Conservation (phyloP, 1,140 invertebrate species). For the Neelides sp. region DNA sequence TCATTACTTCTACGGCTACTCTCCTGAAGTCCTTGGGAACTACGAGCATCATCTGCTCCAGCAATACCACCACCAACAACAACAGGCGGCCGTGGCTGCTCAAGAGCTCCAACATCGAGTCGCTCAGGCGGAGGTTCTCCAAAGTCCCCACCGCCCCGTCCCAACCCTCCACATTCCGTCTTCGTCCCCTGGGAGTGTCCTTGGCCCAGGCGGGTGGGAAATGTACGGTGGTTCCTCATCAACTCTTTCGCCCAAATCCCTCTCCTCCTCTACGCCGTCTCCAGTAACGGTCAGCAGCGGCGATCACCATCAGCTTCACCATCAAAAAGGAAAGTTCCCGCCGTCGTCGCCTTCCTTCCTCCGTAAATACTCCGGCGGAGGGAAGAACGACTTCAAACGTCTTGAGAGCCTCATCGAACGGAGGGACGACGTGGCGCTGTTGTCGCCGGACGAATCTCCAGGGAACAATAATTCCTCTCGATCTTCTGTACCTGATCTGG, state of each 20-base stretch:
- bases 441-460: too few relatives aligned
- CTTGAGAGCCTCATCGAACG: conserved; percentile 28
- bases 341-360: background rate
- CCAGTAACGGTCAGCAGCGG: conserved; percentile 19
- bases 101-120: conserved; percentile 18
- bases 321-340: background rate
- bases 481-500: too few relatives aligned
- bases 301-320: background rate
- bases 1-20: conserved; percentile 15
- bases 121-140: conserved; percentile 20
- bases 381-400: conserved; percentile 26
- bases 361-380: background rate
- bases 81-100: conserved; percentile 3
- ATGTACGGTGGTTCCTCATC: conserved; percentile 8
- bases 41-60: conserved; percentile 25
- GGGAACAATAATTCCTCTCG: too few relatives aligned
- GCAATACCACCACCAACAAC: conserved; percentile 1
- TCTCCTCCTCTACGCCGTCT: conserved; percentile 29
- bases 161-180: too few relatives aligned
- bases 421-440: conserved; percentile 17
- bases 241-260: conserved; percentile 23
- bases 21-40: conserved; percentile 14
- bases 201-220: too few relatives aligned
- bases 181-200: too few relatives aligned
- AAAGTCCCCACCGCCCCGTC: conserved; percentile 18